These are phyloP conservation scores for Ramazzottius varieornatus DNA, from an alignment of 2,888 invertebrate species.

Conservation along the genomic window DNA sequence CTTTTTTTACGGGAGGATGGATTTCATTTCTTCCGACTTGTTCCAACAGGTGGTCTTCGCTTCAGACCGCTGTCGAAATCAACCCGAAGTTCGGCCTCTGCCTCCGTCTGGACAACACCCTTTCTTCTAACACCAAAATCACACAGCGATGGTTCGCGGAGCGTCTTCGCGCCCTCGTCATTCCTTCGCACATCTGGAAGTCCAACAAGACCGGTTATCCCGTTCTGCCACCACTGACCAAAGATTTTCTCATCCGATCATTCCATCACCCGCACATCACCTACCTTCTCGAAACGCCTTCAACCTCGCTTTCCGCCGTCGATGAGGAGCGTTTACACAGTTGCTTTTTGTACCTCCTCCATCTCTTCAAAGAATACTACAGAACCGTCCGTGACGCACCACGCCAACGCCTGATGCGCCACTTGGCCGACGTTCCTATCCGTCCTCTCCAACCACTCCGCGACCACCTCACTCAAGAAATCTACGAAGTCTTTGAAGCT, in stretches of 20 bases:
- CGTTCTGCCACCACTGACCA: not conserved
- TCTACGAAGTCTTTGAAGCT: conserved; percentile 91
- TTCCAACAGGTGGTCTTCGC: not conserved
- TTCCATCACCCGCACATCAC: not conserved
- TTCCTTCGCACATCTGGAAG: not conserved
- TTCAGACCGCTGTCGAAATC: not conserved
- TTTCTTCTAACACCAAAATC: not conserved
- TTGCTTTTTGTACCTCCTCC: not conserved
- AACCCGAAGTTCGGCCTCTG: not conserved
- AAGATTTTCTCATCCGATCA: not conserved
- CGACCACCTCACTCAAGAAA: conserved; percentile 77
- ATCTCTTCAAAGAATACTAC: not conserved
- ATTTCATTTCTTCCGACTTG: not conserved
- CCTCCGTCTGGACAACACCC: not conserved
- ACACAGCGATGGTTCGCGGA: not conserved
- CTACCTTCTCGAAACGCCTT: not conserved
- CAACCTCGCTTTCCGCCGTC: not conserved
- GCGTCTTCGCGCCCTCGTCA: not conserved
- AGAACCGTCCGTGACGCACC: not conserved
- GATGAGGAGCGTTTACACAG: not conserved
- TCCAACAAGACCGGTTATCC: not conserved
- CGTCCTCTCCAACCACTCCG: conserved; percentile 52
- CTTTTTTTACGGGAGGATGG: too few species aligned
- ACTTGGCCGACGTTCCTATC: not conserved
- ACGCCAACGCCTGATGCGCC: not conserved